phyloP scores from a whole-genome alignment of 2,888 invertebrate species.

The Agriopis marginaria region DNA sequence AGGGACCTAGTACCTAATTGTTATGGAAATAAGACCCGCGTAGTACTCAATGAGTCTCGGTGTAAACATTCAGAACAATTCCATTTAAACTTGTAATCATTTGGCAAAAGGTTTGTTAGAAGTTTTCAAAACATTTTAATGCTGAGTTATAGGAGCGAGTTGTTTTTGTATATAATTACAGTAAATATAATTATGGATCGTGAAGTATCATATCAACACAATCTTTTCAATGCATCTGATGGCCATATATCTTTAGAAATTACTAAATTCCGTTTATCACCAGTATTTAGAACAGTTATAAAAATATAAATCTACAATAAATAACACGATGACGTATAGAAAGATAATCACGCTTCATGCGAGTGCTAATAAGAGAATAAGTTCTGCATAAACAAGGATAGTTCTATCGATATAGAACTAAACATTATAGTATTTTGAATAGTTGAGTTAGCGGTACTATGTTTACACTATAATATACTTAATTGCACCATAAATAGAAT shows the following conservation, averaged over 20 bases:
- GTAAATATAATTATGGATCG: background rate
- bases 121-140: conserved; percentile 24
- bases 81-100: conserved; percentile 11
- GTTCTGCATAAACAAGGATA: background rate
- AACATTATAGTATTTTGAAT: background rate
- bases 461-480: background rate
- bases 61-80: conserved; percentile 33
- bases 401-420: background rate
- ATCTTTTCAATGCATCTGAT: conserved; percentile 18
- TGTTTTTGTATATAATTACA: background rate
- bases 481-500: too few species aligned
- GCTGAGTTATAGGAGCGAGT: background rate
- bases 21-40: conserved; percentile 27
- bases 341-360: conserved; percentile 28
- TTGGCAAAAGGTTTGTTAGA: conserved; percentile 6
- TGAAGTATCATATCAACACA: background rate
- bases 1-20: conserved; percentile 12
- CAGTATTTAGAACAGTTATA: conserved; percentile 5
- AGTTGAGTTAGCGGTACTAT: background rate
- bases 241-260: conserved; percentile 8
- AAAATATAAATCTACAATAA: conserved; percentile 28
- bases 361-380: conserved; percentile 20
- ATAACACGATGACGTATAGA: conserved; percentile 20
- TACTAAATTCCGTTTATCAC: conserved; percentile 9
- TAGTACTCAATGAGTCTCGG: conserved; percentile 22